Conservation (phyloP, 2,113 vertebrate genomes). For the Sakesphorus luctuosus region DNA sequence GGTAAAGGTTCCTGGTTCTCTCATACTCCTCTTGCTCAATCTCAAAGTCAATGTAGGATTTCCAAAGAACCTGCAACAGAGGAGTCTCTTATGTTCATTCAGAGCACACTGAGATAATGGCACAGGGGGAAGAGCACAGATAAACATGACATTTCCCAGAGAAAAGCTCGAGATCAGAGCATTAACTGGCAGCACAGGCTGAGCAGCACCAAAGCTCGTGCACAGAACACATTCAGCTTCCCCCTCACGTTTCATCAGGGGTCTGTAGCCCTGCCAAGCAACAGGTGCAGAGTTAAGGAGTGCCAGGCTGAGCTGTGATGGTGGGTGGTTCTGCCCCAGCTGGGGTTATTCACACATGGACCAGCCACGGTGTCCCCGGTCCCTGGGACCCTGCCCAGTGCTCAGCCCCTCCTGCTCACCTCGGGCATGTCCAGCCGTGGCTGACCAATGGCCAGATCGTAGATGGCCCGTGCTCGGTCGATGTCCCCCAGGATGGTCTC, state of each 20-base stretch:
- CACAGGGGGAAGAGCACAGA: rapidly evolving
- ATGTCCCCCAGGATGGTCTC: conserved; percentile 94
- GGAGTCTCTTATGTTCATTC: neutral
- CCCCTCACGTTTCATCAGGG: neutral
- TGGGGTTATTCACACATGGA: neutral
- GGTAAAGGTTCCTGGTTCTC: conserved; percentile 92
- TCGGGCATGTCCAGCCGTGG: conserved; percentile 97
- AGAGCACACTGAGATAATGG: neutral
- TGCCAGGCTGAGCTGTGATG: neutral
- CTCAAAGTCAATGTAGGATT: conserved; percentile 98
- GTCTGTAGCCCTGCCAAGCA: neutral
- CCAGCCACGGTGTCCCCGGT: neutral
- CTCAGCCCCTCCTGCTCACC: conserved; percentile 70
- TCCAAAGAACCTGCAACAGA: conserved; percentile 91
- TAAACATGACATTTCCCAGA: neutral
- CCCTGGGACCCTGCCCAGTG: neutral
- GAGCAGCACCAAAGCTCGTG: neutral
- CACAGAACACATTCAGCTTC: neutral
- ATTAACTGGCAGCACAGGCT: rapidly evolving
- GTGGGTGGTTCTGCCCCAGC: neutral
- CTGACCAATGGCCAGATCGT: conserved; percentile 93
- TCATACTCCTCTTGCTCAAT: conserved; percentile 97
- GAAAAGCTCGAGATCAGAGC: neutral
- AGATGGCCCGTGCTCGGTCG: conserved; percentile 91
- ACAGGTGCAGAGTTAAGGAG: neutral